phyloP scores from a whole-genome alignment of 2,888 invertebrate genomes.

The Phengaris arion region DNA sequence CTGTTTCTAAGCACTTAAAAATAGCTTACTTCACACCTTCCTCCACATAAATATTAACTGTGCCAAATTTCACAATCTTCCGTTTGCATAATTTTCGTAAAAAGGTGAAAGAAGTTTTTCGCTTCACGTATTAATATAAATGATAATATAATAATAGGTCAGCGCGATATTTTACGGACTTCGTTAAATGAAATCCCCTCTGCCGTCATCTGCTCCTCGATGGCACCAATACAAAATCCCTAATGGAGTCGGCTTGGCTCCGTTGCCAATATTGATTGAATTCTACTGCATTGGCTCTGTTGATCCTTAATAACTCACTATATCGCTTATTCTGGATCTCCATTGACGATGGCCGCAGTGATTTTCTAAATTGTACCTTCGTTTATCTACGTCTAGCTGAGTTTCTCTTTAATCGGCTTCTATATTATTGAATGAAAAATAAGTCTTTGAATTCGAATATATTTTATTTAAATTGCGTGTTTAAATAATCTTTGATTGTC shows the following conservation, averaged over 20 bases:
- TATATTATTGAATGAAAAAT: neutral
- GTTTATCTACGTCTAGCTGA: conserved; percentile 5
- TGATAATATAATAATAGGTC: neutral
- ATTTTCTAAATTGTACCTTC: conserved; percentile 17
- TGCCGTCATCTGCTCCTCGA: conserved; percentile 22
- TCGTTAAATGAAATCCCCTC: conserved; percentile 20
- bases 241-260: conserved; percentile 33
- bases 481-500: too few species aligned
- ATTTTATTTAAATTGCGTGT: too few species aligned
- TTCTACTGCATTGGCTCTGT: conserved; percentile 28
- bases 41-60: too few species aligned
- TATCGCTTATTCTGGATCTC: conserved; percentile 24
- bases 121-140: too few species aligned
- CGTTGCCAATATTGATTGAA: conserved; percentile 33
- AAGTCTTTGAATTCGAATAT: too few species aligned
- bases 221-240: conserved; percentile 33
- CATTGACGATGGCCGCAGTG: conserved; percentile 25
- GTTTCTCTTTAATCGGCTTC: conserved; percentile 11
- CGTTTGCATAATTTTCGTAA: too few species aligned
- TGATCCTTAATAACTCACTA: conserved; percentile 34
- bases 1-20: too few species aligned
- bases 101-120: too few species aligned
- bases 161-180: conserved; percentile 24
- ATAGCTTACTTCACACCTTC: too few species aligned
- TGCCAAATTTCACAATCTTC: too few species aligned